Evolutionary conservation across 2,113 vertebrate genomes (phyloP), one percentile per base, ranked within the genome.

Genomic region (Myotis yumanensis): DNA sequence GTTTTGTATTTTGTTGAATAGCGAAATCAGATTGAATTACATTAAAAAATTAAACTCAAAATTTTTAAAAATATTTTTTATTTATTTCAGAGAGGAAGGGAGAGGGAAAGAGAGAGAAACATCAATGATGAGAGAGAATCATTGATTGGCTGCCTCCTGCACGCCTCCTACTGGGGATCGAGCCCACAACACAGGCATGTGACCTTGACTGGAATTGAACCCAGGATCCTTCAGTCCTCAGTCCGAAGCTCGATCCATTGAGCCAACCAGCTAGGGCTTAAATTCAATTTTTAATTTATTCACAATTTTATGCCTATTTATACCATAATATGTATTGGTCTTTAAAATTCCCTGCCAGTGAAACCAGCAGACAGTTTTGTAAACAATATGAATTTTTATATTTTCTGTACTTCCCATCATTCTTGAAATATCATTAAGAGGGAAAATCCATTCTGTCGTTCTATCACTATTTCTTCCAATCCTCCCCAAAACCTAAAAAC

Each of bases 331-430:
- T 68, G 5, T 54, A 83, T 81, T 66, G 51, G 3, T n/a, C 17
- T 91, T 94, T 89, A 82, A 89, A 54, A 87, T 66, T 30, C 32
- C 59, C 30, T 77, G 23, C 17, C 48, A 73, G 11, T 95, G 59
- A 86, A 95, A 91, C 11, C 37, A 66, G 72, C 48, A 52, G 9
- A 64, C 11, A 80, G 51, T 32, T 83, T 86, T 83, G 6, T 92
- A 95, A 89, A 66, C 51, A 84, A 94, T 37, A 48, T 7, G 10
- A 15, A 51, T 73, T 94, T 93, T 91, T 43, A 48, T 0, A 2
- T 89, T 95, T 94, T 32, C 11, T 5, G 18, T 48, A 40, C 30
- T 52, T 43, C 23, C 69, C n/a, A 82, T 11, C 16, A 92, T 32
- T 48, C n/a, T 76, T 52, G 20, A 77, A 88, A 77, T 35, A 73